phyloP scores from a whole-genome alignment of 2,797 vertebrate species.

The Ammospiza maritima region DNA sequence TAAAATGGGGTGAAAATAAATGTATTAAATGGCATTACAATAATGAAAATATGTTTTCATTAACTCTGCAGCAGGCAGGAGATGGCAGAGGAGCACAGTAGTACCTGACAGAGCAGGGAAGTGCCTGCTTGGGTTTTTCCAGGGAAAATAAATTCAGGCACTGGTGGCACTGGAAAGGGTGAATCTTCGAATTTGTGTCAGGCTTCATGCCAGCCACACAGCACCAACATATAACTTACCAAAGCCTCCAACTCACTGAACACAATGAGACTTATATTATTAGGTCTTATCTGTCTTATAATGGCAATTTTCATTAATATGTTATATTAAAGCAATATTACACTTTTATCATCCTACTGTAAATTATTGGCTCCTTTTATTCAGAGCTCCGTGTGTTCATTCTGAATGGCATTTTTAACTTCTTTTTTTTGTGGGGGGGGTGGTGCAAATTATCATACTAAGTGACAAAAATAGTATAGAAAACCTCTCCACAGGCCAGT shows the following conservation, averaged over 20 bases:
- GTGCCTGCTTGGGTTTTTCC: background rate
- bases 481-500: background rate
- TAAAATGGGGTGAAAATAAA: background rate
- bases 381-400: background rate
- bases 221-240: slow-evolving; percentile 9
- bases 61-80: background rate
- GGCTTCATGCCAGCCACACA: background rate
- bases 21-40: background rate
- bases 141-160: slow-evolving; percentile 13
- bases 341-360: slow-evolving; percentile 40
- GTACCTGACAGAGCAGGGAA: background rate
- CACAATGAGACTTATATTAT: slow-evolving; percentile 54
- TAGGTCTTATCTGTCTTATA: slow-evolving; percentile 58
- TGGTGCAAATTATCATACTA: slow-evolving; percentile 13
- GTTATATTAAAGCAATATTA: slow-evolving; percentile 59
- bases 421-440: background rate
- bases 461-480: background rate
- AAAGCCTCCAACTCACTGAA: slow-evolving; percentile 1
- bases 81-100: background rate
- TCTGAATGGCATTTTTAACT: slow-evolving; percentile 31
- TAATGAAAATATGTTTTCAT: background rate
- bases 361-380: slow-evolving; percentile 53
- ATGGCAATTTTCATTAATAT: slow-evolving; percentile 59
- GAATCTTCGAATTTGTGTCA: background rate
- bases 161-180: background rate